Base-by-base conservation (phyloP, 2,113 vertebrate species). In the Procavia capensis region DNA sequence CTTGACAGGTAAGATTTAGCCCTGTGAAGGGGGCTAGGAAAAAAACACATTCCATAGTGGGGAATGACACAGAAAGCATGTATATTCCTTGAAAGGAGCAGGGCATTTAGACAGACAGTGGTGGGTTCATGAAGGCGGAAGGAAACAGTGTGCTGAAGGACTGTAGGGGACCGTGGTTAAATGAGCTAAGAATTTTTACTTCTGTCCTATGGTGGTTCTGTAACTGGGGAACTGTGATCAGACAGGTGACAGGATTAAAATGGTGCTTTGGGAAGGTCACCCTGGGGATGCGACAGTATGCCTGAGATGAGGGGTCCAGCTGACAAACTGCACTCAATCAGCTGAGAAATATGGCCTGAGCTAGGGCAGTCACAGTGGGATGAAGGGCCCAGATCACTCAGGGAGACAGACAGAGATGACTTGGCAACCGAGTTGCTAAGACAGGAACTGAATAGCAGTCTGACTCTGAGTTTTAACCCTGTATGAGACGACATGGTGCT, bases 91-190 rank as follows among this genome's bases (percentile, higher is more conserved):
- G 36, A 72, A 72, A 39, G 70, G 24, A 74, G 9, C 20, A 41
- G 39, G 24, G 24, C 9, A 14, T 74, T 74, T 24, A 39, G 66
- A 22, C 24, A 16, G 24, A 59, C 2, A 3, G 0, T 0, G 1
- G 84, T 0, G 1, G 87, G 31, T 31, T 80, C 54, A 34, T 0
- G 25, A 81, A 68, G 36, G 31, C 43, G 66, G 31, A 63, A 9
- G 41, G 11, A 74, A 39, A 22, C 70, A 74, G 70, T 24, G n/a
- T 41, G 39, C 39, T 41, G 70, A 50, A 8, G 34, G 80, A 5
- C 63, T 16, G 6, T 66, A 17, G 64, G 57, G 41, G 75, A 24
- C 7, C 31, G 34, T 17, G 16, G n/a, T n/a, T 29, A 20, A 20
- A 25, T 22, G 19, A 11, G n/a, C 43, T 36, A 9, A 22, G 34